These are phyloP conservation scores for Phymorhynchus buccinoides DNA, from an alignment of 1,140 invertebrate genomes.

Conservation along the genomic window DNA sequence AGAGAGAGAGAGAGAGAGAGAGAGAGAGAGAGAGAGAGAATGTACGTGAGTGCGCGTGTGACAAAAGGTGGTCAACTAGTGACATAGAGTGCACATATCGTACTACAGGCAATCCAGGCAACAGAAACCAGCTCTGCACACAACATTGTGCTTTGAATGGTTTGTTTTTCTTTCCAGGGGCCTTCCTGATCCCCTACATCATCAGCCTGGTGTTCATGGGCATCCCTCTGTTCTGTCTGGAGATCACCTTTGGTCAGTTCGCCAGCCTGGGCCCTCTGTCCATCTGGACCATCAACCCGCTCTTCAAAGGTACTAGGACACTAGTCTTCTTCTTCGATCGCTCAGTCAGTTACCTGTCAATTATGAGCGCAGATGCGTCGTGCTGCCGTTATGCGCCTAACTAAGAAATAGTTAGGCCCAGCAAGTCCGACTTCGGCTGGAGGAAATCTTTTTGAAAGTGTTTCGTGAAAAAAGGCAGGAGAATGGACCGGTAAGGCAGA, in stretches of 20 bases:
- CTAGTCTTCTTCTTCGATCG: no score
- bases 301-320: conserved; percentile 62
- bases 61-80: background rate
- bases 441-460: no score
- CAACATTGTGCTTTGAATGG: background rate
- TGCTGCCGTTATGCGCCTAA: no score
- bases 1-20: background rate
- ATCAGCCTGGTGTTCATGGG: conserved; percentile 54
- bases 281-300: conserved; percentile 59
- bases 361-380: no score
- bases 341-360: no score
- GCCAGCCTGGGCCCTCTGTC: conserved; percentile 48
- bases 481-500: no score
- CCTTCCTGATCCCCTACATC: conserved; percentile 62
- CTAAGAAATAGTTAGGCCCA: no score
- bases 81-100: no score
- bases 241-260: conserved; percentile 58
- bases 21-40: no score
- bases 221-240: conserved; percentile 59
- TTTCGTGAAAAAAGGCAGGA: no score
- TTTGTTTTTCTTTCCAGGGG: conserved; percentile 50
- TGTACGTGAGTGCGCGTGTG: background rate
- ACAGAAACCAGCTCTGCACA: background rate
- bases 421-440: no score
- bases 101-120: background rate